These are phyloP conservation scores for Spatulosminthurus flaviceps DNA, from an alignment of 2,888 invertebrate species.

Conservation along the genomic window DNA sequence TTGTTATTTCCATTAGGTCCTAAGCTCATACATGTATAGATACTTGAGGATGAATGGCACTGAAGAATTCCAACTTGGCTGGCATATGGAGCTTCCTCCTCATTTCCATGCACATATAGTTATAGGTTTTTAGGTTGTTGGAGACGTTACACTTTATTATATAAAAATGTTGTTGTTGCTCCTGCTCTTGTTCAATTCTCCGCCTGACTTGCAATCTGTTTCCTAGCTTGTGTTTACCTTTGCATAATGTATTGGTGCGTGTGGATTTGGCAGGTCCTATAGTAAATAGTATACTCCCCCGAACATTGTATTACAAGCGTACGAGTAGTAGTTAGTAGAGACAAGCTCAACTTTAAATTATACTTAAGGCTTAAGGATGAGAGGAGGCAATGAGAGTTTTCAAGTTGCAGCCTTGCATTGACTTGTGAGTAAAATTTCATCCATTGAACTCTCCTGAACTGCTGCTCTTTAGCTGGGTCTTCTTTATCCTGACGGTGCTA, in stretches of 20 bases:
- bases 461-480: constrained; percentile 4
- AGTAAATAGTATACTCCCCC: no score
- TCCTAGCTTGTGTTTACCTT: not conserved
- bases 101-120: constrained; percentile 5
- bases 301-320: not conserved
- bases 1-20: not conserved
- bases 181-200: no score
- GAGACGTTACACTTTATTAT: constrained; percentile 10
- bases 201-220: constrained; percentile 10
- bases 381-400: not conserved
- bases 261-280: no score
- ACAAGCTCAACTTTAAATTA: not conserved
- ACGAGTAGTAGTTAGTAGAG: not conserved
- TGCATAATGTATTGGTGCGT: no score
- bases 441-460: constrained; percentile 44
- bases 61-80: not conserved
- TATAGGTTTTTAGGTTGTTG: constrained; percentile 14
- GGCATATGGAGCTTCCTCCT: constrained; percentile 2
- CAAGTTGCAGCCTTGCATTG: constrained; percentile 24
- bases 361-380: not conserved
- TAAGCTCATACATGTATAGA: not conserved
- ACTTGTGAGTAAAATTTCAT: constrained; percentile 36
- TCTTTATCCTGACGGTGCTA: constrained; percentile 36
- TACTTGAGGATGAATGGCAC: not conserved
- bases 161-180: not conserved